Evolutionary conservation across 2,888 invertebrate species (phyloP).

Genomic region (Lymantria dispar): DNA sequence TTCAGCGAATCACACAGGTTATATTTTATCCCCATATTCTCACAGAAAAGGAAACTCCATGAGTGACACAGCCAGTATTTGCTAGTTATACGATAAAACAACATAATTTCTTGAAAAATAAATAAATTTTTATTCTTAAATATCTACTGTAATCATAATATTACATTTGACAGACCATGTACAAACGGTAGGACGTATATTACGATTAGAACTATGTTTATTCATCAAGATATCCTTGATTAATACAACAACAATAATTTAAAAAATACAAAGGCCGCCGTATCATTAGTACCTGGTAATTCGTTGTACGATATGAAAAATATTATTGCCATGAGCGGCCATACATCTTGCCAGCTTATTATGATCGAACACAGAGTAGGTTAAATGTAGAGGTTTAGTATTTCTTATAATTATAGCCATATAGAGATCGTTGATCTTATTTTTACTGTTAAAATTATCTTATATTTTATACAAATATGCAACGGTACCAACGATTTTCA

Average conservation of each 20-base stretch:
- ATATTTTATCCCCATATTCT: no score
- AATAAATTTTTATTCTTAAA: background rate
- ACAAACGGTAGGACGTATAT: background rate
- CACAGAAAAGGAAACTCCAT: no score
- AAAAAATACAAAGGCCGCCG: constrained; percentile 4
- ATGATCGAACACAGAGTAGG: constrained; percentile 22
- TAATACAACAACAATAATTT: background rate
- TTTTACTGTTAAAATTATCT: no score
- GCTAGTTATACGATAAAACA: no score
- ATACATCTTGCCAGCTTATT: constrained; percentile 39
- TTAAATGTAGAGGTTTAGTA: background rate
- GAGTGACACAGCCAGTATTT: no score
- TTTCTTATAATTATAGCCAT: no score
- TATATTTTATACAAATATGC: no score
- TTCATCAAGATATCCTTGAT: background rate
- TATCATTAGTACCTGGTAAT: constrained; percentile 2
- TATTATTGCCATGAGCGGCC: constrained; percentile 35
- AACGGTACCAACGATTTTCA: no score
- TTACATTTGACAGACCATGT: background rate
- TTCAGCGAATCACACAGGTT: no score
- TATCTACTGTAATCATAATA: background rate
- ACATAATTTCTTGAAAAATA: background rate
- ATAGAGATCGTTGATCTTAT: no score
- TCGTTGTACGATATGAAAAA: constrained; percentile 37
- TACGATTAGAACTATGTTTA: background rate